Base-by-base conservation (phyloP, 2,888 invertebrate genomes). In the Chaetoderma sp. region DNA sequence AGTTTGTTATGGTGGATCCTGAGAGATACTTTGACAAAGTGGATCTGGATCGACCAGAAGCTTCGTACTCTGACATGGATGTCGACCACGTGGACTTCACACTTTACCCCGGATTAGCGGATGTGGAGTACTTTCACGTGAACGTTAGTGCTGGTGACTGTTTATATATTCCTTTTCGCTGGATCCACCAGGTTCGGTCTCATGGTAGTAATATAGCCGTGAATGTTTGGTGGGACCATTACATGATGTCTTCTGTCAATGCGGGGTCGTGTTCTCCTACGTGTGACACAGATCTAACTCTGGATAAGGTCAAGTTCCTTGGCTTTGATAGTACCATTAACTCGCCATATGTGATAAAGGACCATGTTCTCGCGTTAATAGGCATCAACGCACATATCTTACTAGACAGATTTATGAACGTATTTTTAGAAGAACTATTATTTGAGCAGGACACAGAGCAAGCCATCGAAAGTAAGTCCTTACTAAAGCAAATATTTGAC, bases 21-120 rank as follows among this genome's bases (percentile, higher is more conserved):
- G 49, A 62, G 3, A 73, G 71, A 52, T 75, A 78, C 70, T 72
- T 67, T 10, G 75, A 74, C 44, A 77, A 74, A 70, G 82, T 83
- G 30, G 72, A 75, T 36, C 60, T 84, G 21, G 82, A 83, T 60
- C 73, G 71, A 44, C 77, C 78, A 8, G 80, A 84, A 42, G 83
- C 83, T 6, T 68, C 81, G 1, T 84, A 82, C 64, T 82, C 81
- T 13, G 69, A 65, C 23, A 76, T 85, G 60, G 83, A 85, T 74
- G 83, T 84, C 21, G 84, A 84, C 64, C 83, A 83, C 28, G 82
- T 84, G 18, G 82, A 85, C 65, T 83, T 78, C 62, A 68, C 65
- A 6, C 78, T 77, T 68, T 83, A 80, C 65, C 81, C 80, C 10
- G 80, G 78, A 2, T 57, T 85, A 56, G 75, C 76, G 8, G 73